Base-by-base conservation (phyloP, 2,797 vertebrate species). In the Acomys russatus region DNA sequence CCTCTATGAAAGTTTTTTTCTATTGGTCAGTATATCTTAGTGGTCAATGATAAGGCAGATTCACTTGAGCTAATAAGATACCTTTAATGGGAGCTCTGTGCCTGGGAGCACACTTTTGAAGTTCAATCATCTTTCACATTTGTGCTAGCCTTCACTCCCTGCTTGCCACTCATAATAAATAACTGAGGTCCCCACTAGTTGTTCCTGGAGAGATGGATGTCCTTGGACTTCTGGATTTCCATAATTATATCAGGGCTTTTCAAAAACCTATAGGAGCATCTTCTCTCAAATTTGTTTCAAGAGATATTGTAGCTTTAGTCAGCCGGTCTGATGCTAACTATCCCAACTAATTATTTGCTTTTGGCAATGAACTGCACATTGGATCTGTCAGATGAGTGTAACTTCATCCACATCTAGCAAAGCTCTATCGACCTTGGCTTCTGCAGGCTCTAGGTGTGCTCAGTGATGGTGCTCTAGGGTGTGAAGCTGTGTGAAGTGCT, bases 291-390 rank as follows among this genome's bases (percentile, higher is more conserved):
- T 20, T 87, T 90, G 9, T 91, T 63, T 35, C 76, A 71, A 30
- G 1, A 33, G 38, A 18, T 38, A 76, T 2, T 49, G 4, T 5
- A 84, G n/a, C 9, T 49, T 79, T 63, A 59, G 54, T n/a, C 35
- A 84, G n/a, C 0, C 3, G 44, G 44, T 44, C 5, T n/a, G 70
- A 14, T 83, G 22, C 51, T 83, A 91, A 79, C 9, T 87, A 74
- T 71, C 76, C 4, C 14, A 76, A 44, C 3, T 88, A 89, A 92
- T 49, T 92, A 76, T 64, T 92, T 73, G 44, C n/a, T 88, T 59
- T 91, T 86, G 44, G 91, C 59, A 91, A 54, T 63, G 30, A 59
- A 20, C 22, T 83, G 17, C 64, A 90, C 33, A 33, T 12, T 78
- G 51, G 28, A 5, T 10, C 30, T 87, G 95, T 61, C 25, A 15